Evolutionary conservation across 2,888 invertebrate genomes (phyloP), one percentile per base, ranked within the genome.

Genomic region (Epirrhoe alternata): DNA sequence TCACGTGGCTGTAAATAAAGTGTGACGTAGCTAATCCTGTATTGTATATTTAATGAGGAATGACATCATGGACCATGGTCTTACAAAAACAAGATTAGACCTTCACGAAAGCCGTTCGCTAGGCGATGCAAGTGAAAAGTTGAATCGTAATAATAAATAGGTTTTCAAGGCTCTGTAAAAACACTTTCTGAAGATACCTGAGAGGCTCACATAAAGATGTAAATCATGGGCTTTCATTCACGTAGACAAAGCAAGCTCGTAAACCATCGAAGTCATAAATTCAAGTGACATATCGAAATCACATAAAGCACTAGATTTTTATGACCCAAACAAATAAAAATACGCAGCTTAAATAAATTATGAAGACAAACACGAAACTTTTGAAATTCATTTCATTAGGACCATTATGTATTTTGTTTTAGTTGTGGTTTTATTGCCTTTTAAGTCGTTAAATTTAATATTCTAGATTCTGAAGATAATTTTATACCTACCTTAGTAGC

Each of bases 41-140:
- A 62, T 55, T 64, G 64, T 67, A 64, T 70, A 63, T 66, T 69
- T 58, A 70, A 57, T 61, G 53, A 68, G 61, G 55, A 68, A 68
- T 70, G 70, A 70, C 55, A 70, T 72, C 72, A 70, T 65, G 38
- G 33, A 47, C 62, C 60, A 64, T 64, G 52, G 53, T 62, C 30
- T 57, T 64, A 38, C 61, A 54, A 59, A 64, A 68, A 62, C 57
- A 54, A 64, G 67, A 71, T 58, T 24, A 64, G 54, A 60, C 59
- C 53, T 61, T 66, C 55, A 38, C 59, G 68, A 50, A 68, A 67
- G 55, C 57, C 30, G 57, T 61, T 68, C 42, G 50, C 60, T 61
- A 10, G 35, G 47, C 45, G 17, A n/a, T 52, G 42, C 56, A 60
- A 17, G 56, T 56, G 62, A 63, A 67, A 67, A 61, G 31, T 49